These are phyloP conservation scores for Enoplosus armatus DNA, from an alignment of 2,797 vertebrate species.

Conservation along the genomic window DNA sequence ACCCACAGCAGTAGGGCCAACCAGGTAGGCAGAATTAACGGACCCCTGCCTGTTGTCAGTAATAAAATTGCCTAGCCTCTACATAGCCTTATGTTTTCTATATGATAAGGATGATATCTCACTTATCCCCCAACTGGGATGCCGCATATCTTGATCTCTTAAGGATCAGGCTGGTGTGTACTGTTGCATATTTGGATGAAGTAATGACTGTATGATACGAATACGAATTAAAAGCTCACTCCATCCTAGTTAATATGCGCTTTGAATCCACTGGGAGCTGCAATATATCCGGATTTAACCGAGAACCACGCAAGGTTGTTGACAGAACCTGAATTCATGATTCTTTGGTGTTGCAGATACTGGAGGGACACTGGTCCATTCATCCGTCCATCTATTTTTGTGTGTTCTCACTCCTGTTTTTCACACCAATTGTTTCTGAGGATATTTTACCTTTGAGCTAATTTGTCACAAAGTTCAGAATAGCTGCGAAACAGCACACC, in stretches of 20 bases:
- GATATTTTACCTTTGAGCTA: slow-evolving; percentile 15
- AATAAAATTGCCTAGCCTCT: slow-evolving; percentile 59
- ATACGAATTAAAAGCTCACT: slow-evolving; percentile 52
- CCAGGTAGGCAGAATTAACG: slow-evolving; percentile 75
- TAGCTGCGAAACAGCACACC: neutral
- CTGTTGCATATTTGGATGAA: slow-evolving; percentile 51
- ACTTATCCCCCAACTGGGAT: slow-evolving; percentile 45
- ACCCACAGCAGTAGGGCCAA: slow-evolving; percentile 60
- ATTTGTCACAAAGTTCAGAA: slow-evolving; percentile 2
- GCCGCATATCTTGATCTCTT: slow-evolving; percentile 46
- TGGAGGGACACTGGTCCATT: neutral
- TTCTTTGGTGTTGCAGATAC: neutral
- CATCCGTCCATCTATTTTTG: neutral
- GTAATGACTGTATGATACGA: slow-evolving; percentile 46
- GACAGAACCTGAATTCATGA: slow-evolving; percentile 14
- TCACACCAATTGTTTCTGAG: neutral
- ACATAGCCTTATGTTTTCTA: slow-evolving; percentile 55
- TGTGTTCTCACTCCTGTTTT: too few relatives aligned
- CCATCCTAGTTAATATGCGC: slow-evolving; percentile 35
- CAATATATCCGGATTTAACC: slow-evolving; percentile 35
- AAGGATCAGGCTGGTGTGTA: slow-evolving; percentile 41
- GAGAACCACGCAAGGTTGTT: slow-evolving; percentile 29
- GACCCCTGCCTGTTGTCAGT: slow-evolving; percentile 53
- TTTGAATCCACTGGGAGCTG: slow-evolving; percentile 33
- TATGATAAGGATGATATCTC: slow-evolving; percentile 57